Evolutionary conservation across 2,888 invertebrate species (phyloP).

Genomic region (Rugalucina vietnamica): DNA sequence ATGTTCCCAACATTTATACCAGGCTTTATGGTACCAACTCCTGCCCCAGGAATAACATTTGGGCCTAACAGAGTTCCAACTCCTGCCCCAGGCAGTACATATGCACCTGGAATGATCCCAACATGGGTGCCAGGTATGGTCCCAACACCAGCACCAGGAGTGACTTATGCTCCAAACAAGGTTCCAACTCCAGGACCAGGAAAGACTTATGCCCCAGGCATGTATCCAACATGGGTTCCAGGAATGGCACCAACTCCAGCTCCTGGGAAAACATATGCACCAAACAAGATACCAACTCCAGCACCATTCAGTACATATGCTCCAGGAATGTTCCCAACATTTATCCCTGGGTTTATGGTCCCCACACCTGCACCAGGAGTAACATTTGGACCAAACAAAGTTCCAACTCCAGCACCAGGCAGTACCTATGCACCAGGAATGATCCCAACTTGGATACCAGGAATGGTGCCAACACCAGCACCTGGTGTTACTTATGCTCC

Average conservation of each 20-base stretch:
- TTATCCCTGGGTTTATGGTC: conserved; percentile 51
- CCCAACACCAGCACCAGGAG: conserved; percentile 64
- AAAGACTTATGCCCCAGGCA: conserved; percentile 52
- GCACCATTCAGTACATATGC: conserved; percentile 56
- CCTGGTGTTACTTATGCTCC: conserved; percentile 46
- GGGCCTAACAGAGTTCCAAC: conserved; percentile 60
- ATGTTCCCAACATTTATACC: conserved; percentile 44
- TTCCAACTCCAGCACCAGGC: conserved; percentile 38
- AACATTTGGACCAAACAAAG: conserved; percentile 15
- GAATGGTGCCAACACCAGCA: conserved; percentile 54
- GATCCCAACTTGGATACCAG: conserved; percentile 38
- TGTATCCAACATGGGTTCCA: conserved; percentile 61
- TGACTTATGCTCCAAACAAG: conserved; percentile 58
- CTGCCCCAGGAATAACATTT: conserved; percentile 62
- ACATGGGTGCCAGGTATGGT: conserved; percentile 65
- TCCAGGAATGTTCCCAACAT: conserved; percentile 57
- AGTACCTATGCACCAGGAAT: conserved; percentile 45
- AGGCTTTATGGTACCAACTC: conserved; percentile 46
- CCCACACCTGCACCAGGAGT: conserved; percentile 22
- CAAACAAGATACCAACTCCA: conserved; percentile 53
- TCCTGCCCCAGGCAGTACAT: conserved; percentile 63
- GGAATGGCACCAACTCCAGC: conserved; percentile 61
- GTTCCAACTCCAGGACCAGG: conserved; percentile 63
- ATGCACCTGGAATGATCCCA: conserved; percentile 58
- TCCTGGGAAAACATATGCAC: conserved; percentile 59